phyloP scores from a whole-genome alignment of 2,888 invertebrate species.

The Andrena camellia region DNA sequence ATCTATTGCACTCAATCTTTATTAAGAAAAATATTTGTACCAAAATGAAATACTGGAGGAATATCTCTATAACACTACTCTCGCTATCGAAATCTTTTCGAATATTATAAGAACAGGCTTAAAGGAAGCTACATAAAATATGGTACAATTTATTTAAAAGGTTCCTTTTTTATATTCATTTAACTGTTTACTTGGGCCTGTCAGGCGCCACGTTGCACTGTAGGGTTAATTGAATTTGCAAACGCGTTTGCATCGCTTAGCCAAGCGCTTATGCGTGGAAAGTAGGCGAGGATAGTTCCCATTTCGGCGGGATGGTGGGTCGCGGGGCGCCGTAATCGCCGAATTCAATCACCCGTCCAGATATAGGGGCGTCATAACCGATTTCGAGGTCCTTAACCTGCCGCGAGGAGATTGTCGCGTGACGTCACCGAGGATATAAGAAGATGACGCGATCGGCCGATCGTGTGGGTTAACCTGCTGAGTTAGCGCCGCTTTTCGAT shows the following conservation, averaged over 20 bases:
- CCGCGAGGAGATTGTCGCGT: slow-evolving; percentile 46
- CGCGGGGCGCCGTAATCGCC: slow-evolving; percentile 32
- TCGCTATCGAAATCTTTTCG: too few species aligned
- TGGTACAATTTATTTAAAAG: too few species aligned
- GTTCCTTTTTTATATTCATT: too few species aligned
- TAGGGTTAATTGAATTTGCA: background rate
- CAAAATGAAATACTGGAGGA: too few species aligned
- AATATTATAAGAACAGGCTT: too few species aligned
- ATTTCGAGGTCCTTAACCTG: slow-evolving; percentile 71
- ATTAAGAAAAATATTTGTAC: too few species aligned
- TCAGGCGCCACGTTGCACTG: too few species aligned
- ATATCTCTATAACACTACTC: too few species aligned
- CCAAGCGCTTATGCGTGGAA: background rate
- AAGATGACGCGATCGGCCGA: slow-evolving; percentile 74
- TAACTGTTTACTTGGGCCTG: too few species aligned
- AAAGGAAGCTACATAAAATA: too few species aligned
- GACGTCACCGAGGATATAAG: slow-evolving; percentile 71
- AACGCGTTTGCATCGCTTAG: background rate
- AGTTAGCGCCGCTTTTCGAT: slow-evolving; percentile 71
- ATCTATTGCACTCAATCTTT: too few species aligned
- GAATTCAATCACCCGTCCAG: slow-evolving; percentile 48
- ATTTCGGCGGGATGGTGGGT: slow-evolving; percentile 30
- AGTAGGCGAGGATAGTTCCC: slow-evolving; percentile 24
- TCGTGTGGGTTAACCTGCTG: slow-evolving; percentile 74
- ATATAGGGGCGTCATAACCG: slow-evolving; percentile 33